Conservation (phyloP, 2,113 vertebrate genomes). For the Struthidea cinerea region DNA sequence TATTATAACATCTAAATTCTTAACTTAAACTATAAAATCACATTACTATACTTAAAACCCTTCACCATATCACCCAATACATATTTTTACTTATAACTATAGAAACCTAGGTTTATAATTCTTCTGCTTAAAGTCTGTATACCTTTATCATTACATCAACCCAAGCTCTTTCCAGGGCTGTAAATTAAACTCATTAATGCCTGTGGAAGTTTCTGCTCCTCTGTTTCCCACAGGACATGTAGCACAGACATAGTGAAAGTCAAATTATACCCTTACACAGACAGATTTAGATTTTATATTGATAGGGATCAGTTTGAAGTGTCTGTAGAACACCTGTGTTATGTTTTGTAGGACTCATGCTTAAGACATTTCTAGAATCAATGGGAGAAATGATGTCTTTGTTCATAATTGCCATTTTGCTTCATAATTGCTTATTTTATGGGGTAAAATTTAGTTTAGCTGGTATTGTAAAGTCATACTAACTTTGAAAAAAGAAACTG, state of each 20-base stretch:
- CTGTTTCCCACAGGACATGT: too few relatives aligned
- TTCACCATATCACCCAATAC: too few relatives aligned
- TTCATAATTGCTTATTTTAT: background rate
- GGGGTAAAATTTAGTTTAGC: background rate
- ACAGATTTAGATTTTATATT: background rate
- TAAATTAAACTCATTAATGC: too few relatives aligned
- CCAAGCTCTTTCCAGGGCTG: too few relatives aligned
- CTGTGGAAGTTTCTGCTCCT: too few relatives aligned
- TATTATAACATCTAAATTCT: too few relatives aligned
- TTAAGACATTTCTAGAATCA: background rate
- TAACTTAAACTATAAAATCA: too few relatives aligned
- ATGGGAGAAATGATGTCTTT: background rate
- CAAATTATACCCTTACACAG: background rate
- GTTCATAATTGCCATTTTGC: background rate
- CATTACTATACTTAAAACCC: too few relatives aligned
- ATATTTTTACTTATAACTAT: too few relatives aligned
- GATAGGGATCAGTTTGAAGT: background rate
- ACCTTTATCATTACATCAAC: too few relatives aligned
- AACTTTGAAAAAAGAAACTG: background rate
- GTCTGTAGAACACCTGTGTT: background rate
- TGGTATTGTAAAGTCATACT: background rate
- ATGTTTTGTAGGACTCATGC: background rate
- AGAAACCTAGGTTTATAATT: too few relatives aligned
- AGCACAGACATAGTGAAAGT: background rate
- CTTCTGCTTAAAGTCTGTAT: too few relatives aligned